A percentile compares a stretch with the other conserved stretches of the same genome.
Conservation (phyloP, 2,113 vertebrate species). For the Centropus bengalensis region DNA sequence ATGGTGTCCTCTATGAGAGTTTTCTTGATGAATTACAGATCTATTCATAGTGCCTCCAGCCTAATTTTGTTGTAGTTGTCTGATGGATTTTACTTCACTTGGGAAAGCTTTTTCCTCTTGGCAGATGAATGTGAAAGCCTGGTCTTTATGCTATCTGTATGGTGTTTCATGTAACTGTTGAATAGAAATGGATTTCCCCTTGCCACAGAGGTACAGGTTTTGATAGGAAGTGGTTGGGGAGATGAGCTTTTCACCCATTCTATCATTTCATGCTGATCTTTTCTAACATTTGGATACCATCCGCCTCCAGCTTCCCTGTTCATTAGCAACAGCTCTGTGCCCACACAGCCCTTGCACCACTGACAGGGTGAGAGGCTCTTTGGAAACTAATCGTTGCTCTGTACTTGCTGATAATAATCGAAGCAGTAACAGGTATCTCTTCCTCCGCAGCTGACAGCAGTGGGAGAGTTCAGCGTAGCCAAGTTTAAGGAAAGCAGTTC, state of each 20-base stretch:
- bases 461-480: background rate
- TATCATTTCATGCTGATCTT: background rate
- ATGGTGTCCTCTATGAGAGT: background rate
- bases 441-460: background rate
- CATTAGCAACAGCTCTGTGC: background rate
- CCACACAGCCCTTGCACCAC: background rate
- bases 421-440: background rate
- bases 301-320: background rate
- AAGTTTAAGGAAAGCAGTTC: background rate
- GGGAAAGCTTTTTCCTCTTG: background rate
- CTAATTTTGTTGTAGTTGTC: background rate
- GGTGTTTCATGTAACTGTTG: background rate
- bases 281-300: background rate
- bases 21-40: background rate
- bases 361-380: background rate
- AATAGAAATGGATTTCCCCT: background rate
- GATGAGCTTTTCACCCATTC: background rate
- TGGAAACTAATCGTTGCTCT: background rate
- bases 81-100: background rate
- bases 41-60: background rate
- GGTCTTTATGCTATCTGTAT: background rate
- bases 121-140: background rate
- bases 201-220: background rate
- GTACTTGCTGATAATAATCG: background rate
- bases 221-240: background rate